Conservation (phyloP, 2,797 vertebrate genomes). For the Eospalax fontanierii region DNA sequence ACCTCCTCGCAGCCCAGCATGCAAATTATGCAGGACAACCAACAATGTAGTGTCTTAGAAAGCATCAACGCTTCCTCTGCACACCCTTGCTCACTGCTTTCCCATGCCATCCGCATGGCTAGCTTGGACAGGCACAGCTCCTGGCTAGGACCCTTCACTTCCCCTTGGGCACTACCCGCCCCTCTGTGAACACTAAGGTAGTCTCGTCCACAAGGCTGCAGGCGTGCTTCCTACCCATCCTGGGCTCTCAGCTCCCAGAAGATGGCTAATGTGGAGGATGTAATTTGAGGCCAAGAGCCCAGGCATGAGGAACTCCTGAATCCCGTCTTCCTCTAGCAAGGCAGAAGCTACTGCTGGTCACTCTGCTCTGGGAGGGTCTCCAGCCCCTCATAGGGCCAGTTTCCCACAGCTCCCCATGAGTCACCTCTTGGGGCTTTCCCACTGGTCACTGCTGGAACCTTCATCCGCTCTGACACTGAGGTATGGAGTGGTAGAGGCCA, state of each 20-base stretch:
- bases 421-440: background rate
- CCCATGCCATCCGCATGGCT: too few relatives aligned
- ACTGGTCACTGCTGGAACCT: background rate
- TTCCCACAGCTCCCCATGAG: too few relatives aligned
- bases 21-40: slow-evolving; percentile 15
- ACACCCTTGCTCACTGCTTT: background rate
- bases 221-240: accelerated
- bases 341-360: accelerated
- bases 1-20: background rate
- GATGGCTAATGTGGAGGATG: background rate
- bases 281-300: background rate
- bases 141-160: background rate
- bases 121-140: background rate
- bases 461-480: background rate
- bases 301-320: background rate
- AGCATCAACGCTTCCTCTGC: background rate
- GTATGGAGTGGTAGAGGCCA: background rate
- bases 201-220: background rate
- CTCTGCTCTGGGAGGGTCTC: background rate
- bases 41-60: slow-evolving; percentile 31
- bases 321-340: too few relatives aligned
- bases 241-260: background rate
- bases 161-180: background rate
- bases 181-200: background rate
- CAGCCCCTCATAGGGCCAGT: accelerated